Base-by-base conservation (phyloP, 2,113 vertebrate species). In the Odontophorus gujanensis region DNA sequence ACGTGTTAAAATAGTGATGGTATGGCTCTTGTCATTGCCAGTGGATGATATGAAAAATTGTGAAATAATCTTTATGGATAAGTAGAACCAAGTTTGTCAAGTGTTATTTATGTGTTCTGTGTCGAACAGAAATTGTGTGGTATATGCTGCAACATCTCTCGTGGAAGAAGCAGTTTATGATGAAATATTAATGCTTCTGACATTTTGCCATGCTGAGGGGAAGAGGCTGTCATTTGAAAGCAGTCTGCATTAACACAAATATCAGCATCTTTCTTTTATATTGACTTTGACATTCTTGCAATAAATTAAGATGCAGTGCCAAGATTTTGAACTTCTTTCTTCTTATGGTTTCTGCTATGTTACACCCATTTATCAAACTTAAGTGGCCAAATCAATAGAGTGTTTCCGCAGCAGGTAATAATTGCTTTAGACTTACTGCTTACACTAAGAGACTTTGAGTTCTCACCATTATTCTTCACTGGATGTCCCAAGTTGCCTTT, bases 341-440 rank as follows among this genome's bases (percentile, higher is more conserved):
- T 94, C 66, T 86, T 77, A 48, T 40, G 16, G 26, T 84, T 81
- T 63, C 75, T 90, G 65, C 42, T 88, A 6, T 71, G 88, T 92
- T 81, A 92, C 74, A 96, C 61, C 45, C 77, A 73, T 95, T 97
- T 93, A 93, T 97, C 87, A 97, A 87, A 94, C 94, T 87, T 94
- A 95, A 97, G 94, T 95, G 81, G 72, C 81, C 85, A 94, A 84
- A 95, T 98, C 93, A 95, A 74, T 96, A 86, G 59, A 81, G 22
- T 92, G 69, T 95, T 97, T 96, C 93, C 73, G 12, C 95, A 95
- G 81, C 66, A 94, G 66, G 55, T 96, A 92, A 63, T 94, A 96
- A 95, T 96, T 92, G 90, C 88, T 91, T 96, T 87, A 91, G 94
- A 97, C 81, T 95, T 93, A 95, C 65, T 94, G 81, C 82, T 83